phyloP scores from a whole-genome alignment of 2,888 invertebrate species.

The Pimpla rufipes region DNA sequence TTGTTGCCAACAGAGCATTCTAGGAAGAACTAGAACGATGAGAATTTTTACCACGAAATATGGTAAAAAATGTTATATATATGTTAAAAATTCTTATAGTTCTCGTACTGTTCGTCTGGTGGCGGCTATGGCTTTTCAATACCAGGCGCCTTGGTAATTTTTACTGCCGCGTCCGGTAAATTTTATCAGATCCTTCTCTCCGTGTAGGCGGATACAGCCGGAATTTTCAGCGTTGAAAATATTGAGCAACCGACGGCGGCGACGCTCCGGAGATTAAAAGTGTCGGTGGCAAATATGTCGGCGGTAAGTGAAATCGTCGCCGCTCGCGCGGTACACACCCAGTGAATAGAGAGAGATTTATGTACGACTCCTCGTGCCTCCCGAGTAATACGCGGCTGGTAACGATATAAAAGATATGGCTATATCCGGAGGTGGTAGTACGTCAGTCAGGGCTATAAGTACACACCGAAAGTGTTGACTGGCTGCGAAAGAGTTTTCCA shows the following conservation, averaged over 20 bases:
- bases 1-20: too few species aligned
- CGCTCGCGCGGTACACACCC: not conserved
- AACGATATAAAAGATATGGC: constrained; percentile 10
- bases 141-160: too few species aligned
- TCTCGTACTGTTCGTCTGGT: too few species aligned
- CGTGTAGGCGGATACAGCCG: too few species aligned
- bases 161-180: too few species aligned
- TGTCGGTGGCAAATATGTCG: not conserved
- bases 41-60: too few species aligned
- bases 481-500: constrained; percentile 19
- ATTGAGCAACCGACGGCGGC: not conserved
- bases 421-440: not conserved
- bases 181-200: too few species aligned
- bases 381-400: not conserved
- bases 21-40: too few species aligned
- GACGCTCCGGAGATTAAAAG: not conserved
- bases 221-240: not conserved
- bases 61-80: too few species aligned
- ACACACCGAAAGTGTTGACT: constrained; percentile 34
- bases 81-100: too few species aligned
- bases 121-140: too few species aligned
- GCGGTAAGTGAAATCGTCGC: not conserved
- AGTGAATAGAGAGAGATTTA: not conserved
- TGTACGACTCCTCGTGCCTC: too few species aligned
- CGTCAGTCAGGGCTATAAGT: constrained; percentile 10